Conservation (phyloP, 2,888 invertebrate genomes). For the Chorisops tibialis region DNA sequence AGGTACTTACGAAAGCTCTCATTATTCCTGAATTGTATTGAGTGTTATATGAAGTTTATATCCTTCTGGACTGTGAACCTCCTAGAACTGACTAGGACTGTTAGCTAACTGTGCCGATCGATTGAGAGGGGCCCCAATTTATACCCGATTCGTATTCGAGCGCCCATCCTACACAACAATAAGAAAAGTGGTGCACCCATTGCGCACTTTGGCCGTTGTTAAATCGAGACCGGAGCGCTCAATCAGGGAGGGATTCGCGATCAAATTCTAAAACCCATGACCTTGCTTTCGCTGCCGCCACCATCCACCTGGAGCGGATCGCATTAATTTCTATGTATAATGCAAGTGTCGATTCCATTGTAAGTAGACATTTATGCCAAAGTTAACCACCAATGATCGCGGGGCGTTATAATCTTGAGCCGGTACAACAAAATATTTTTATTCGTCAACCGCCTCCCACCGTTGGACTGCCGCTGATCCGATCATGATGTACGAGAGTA, state of each 20-base stretch:
- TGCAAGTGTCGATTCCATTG: conserved; percentile 12
- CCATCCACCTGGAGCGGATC: conserved; percentile 3
- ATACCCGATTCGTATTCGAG: conserved; percentile 38
- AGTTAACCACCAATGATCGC: conserved; percentile 12
- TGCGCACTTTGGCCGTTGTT: background rate
- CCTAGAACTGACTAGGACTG: conserved; percentile 55
- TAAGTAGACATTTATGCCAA: conserved; percentile 12
- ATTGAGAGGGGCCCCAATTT: conserved; percentile 49
- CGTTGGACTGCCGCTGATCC: background rate
- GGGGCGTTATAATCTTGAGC: conserved; percentile 11
- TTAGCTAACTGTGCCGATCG: conserved; percentile 53
- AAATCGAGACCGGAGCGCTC: background rate
- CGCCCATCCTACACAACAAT: conserved; percentile 28
- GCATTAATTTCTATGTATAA: conserved; percentile 23
- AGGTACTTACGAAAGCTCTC: conserved; percentile 51
- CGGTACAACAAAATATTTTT: conserved; percentile 7
- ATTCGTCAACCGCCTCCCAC: conserved; percentile 16
- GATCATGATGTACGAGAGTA: conserved; percentile 1
- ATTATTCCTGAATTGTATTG: conserved; percentile 34
- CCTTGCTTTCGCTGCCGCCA: conserved; percentile 35
- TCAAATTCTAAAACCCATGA: conserved; percentile 36
- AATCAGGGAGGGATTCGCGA: conserved; percentile 31
- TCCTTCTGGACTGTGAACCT: conserved; percentile 44
- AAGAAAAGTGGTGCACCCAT: background rate
- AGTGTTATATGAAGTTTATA: conserved; percentile 6